Conservation (phyloP, 2,797 vertebrate genomes). For the Liasis olivaceus region DNA sequence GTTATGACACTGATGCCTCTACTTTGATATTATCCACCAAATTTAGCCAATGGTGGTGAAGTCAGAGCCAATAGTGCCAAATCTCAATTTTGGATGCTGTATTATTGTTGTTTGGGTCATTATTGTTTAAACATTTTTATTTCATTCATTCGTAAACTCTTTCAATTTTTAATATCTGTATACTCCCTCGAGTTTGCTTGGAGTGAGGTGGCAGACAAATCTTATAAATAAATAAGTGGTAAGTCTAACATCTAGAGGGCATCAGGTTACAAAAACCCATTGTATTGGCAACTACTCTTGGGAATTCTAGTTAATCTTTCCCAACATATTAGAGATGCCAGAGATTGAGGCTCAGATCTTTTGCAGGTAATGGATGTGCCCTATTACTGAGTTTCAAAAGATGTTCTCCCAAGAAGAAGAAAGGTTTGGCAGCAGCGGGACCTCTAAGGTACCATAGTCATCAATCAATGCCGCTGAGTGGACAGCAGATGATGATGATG, state of each 20-base stretch:
- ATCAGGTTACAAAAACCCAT: neutral
- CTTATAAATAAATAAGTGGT: neutral
- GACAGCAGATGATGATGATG: too few relatives aligned
- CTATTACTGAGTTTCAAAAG: neutral
- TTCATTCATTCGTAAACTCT: neutral
- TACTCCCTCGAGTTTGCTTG: neutral
- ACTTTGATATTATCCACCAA: neutral
- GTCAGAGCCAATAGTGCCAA: neutral
- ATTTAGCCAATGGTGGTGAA: neutral
- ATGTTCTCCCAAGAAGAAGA: neutral
- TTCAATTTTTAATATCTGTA: neutral
- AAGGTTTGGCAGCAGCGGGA: neutral
- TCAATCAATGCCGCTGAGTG: neutral
- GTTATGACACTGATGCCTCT: neutral
- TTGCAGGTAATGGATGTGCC: neutral
- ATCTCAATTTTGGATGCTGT: neutral
- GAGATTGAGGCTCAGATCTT: neutral
- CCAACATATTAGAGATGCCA: neutral
- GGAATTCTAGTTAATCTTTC: neutral
- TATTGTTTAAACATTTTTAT: neutral
- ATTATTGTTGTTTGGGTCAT: neutral
- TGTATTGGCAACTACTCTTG: neutral
- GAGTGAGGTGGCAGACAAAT: neutral
- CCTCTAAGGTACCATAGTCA: neutral
- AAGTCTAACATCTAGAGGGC: neutral